Percentiles rank a stretch among this genome's conserved stretches.
phyloP scores from a whole-genome alignment of 1,140 invertebrate genomes.

The Drosophila erecta region DNA sequence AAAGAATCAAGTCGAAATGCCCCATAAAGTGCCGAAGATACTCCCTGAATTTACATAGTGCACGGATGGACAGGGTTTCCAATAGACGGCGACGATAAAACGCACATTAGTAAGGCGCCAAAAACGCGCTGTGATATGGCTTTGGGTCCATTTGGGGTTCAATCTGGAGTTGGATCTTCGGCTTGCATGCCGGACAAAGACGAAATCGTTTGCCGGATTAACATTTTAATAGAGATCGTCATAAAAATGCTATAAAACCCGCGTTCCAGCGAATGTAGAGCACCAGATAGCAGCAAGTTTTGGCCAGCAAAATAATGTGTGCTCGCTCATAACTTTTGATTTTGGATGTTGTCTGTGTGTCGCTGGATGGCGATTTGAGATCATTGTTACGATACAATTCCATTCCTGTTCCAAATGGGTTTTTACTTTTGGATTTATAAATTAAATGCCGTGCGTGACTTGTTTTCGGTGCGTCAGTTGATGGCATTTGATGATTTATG shows the following conservation, averaged over 20 bases:
- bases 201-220: conserved; percentile 58
- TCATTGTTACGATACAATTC: conserved; percentile 34
- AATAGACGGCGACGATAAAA: conserved; percentile 64
- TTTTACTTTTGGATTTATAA: conserved; percentile 24
- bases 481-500: conserved; percentile 64
- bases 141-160: conserved; percentile 46
- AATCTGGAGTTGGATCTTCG: conserved; percentile 41
- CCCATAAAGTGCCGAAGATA: conserved; percentile 56
- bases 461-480: conserved; percentile 45
- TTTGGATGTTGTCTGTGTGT: conserved; percentile 39
- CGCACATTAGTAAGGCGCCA: conserved; percentile 79
- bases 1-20: conserved; percentile 45
- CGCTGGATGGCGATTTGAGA: conserved; percentile 12
- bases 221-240: conserved; percentile 74
- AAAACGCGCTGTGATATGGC: conserved; percentile 70
- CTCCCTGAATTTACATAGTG: conserved; percentile 73
- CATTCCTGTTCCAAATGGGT: conserved; percentile 21
- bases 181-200: conserved; percentile 38
- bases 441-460: conserved; percentile 68
- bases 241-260: conserved; percentile 72
- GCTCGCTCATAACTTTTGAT: conserved; percentile 31
- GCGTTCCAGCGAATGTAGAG: conserved; percentile 51
- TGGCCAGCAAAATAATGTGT: neutral
- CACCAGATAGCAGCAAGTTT: conserved; percentile 21
- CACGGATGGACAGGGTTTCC: conserved; percentile 1